Percentiles rank a stretch among this genome's conserved stretches.
Evolutionary conservation across 1,140 invertebrate species (phyloP).

Genomic region (Hydropsyche tenuis): DNA sequence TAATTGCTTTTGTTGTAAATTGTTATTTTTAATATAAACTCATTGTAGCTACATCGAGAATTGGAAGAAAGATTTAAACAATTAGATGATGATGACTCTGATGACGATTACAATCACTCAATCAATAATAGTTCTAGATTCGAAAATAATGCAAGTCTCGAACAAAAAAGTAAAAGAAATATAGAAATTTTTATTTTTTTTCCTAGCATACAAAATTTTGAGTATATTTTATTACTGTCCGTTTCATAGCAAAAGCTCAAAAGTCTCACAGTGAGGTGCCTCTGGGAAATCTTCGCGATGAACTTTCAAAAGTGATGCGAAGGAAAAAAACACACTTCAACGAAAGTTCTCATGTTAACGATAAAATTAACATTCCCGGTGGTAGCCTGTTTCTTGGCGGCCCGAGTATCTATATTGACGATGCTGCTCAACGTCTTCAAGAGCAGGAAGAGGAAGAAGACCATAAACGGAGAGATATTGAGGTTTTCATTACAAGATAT

Average conservation of each 20-base stretch:
- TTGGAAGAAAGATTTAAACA: conserved; percentile 63
- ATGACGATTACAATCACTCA: conserved; percentile 58
- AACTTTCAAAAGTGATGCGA: not conserved
- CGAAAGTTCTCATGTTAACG: not conserved
- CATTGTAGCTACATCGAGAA: conserved; percentile 62
- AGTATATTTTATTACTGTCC: not conserved
- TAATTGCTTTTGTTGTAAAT: conserved; percentile 4
- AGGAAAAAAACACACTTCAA: not conserved
- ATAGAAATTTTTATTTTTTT: not conserved
- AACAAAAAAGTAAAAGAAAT: not conserved
- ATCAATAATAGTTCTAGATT: conserved; percentile 61
- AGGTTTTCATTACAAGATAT: too few species aligned
- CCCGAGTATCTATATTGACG: conserved; percentile 64
- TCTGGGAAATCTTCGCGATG: not conserved
- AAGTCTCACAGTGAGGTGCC: not conserved
- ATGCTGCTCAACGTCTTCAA: conserved; percentile 60
- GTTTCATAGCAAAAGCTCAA: not conserved
- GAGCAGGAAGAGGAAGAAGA: conserved; percentile 67
- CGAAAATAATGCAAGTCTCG: not conserved
- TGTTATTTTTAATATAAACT: too few species aligned
- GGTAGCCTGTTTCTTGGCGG: conserved; percentile 67
- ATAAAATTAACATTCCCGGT: conserved; percentile 61
- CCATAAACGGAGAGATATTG: conserved; percentile 63
- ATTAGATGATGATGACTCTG: conserved; percentile 62
- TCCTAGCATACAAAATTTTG: not conserved